These are phyloP conservation scores for Microplitis demolitor DNA, from an alignment of 1,140 invertebrate genomes.

Conservation along the genomic window DNA sequence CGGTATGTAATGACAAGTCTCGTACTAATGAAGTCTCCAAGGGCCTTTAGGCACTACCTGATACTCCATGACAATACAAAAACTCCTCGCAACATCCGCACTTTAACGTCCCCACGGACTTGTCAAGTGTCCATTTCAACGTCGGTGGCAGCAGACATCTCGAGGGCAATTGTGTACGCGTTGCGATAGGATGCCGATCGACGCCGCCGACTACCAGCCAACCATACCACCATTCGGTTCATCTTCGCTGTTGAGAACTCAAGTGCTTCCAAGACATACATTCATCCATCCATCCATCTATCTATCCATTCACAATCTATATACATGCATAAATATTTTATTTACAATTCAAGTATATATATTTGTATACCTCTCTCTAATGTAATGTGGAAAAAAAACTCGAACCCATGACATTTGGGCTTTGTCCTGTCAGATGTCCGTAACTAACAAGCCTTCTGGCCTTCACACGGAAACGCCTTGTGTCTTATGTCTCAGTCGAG, in stretches of 20 bases:
- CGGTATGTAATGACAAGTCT: slow-evolving; percentile 12
- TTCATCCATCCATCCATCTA: too few relatives aligned
- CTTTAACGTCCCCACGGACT: slow-evolving; percentile 13
- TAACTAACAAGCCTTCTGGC: slow-evolving; percentile 37
- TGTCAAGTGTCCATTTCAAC: slow-evolving; percentile 14
- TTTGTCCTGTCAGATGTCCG: slow-evolving; percentile 41
- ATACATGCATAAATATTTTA: neutral
- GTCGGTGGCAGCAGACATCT: slow-evolving; percentile 3
- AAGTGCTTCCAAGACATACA: neutral
- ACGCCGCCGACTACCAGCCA: neutral
- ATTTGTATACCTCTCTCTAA: slow-evolving; percentile 1
- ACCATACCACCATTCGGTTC: neutral
- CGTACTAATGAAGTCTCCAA: slow-evolving; percentile 20
- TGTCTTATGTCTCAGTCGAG: neutral
- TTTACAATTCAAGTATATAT: neutral
- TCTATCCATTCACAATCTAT: neutral
- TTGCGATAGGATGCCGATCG: neutral
- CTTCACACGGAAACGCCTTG: slow-evolving; percentile 27
- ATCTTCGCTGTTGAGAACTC: neutral
- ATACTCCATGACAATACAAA: neutral
- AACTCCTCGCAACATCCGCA: slow-evolving; percentile 13
- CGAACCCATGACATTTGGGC: slow-evolving; percentile 26
- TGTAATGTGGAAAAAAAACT: neutral
- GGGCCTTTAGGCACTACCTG: neutral
- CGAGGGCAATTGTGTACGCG: neutral